A percentile compares a stretch with the other conserved stretches of the same genome.
Conservation (phyloP, 1,140 invertebrate genomes). For the Platorchestia sp. region DNA sequence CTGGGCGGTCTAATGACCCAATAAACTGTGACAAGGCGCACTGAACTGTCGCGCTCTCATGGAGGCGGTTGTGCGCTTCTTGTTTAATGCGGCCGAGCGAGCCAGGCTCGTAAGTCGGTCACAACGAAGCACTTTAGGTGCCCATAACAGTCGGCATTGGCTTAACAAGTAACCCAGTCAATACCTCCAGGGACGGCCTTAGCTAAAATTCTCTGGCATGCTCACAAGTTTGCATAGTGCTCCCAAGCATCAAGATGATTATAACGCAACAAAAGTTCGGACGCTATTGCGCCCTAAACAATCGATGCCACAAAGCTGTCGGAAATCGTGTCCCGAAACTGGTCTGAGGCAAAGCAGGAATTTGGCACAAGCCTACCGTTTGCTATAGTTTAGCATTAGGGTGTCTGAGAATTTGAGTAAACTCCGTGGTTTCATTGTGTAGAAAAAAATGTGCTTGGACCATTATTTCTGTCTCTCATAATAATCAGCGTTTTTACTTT, state of each 20-base stretch:
- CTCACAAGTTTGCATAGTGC: conserved; percentile 47
- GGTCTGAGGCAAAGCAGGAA: neutral
- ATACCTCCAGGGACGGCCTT: neutral
- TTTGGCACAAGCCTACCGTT: neutral
- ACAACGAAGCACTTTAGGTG: conserved; percentile 38
- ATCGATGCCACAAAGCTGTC: neutral
- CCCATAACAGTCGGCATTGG: conserved; percentile 30
- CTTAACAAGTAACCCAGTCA: conserved; percentile 38
- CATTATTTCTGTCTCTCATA: too few relatives aligned
- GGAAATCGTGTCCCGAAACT: neutral
- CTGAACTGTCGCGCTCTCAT: neutral
- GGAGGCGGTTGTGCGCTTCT: neutral
- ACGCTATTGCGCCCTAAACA: neutral
- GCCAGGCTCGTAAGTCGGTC: conserved; percentile 30
- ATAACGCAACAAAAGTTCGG: conserved; percentile 40
- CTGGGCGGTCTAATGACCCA: neutral
- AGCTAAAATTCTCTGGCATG: conserved; percentile 31
- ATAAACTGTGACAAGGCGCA: neutral
- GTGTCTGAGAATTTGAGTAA: neutral
- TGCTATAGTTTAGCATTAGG: neutral
- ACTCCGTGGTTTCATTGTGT: too few relatives aligned
- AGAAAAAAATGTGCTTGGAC: too few relatives aligned
- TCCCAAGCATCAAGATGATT: neutral
- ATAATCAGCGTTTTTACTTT: too few relatives aligned
- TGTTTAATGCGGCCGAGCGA: conserved; percentile 19